Conservation (phyloP, 2,113 vertebrate genomes). For the Protomyctophum bolini region DNA sequence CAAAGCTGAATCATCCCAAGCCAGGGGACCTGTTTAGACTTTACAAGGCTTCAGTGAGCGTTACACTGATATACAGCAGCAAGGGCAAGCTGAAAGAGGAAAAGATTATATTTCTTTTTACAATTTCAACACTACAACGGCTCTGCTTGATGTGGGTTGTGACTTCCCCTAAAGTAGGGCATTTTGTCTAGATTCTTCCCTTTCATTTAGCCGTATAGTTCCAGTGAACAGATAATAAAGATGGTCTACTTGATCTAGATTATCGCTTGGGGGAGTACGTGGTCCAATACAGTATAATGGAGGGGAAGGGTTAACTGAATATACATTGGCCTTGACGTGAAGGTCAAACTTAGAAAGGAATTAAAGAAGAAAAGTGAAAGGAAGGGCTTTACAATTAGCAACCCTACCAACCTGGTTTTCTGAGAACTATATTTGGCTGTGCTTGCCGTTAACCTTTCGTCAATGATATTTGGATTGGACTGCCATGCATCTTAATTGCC, state of each 20-base stretch:
- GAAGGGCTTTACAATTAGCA: constrained; percentile 15
- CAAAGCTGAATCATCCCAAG: too few relatives aligned
- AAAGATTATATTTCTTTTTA: too few relatives aligned
- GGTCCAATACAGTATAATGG: constrained; percentile 29
- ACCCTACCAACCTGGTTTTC: constrained; percentile 25
- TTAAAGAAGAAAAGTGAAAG: neutral
- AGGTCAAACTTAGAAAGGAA: constrained; percentile 12
- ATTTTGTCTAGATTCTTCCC: too few relatives aligned
- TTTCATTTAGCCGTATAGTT: too few relatives aligned
- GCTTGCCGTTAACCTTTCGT: constrained; percentile 64
- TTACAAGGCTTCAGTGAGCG: too few relatives aligned
- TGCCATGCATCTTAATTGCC: constrained; percentile 65
- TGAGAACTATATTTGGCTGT: constrained; percentile 52
- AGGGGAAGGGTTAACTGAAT: constrained; percentile 56
- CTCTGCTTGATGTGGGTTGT: too few relatives aligned
- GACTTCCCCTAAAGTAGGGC: too few relatives aligned
- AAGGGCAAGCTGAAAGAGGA: too few relatives aligned
- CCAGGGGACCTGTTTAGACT: too few relatives aligned
- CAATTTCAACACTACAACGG: too few relatives aligned
- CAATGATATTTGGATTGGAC: constrained; percentile 65
- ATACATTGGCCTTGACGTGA: constrained; percentile 34
- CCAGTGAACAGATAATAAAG: constrained; percentile 8
- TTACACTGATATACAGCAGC: too few relatives aligned
- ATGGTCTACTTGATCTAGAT: constrained; percentile 55
- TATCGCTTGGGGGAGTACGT: constrained; percentile 52